Base-by-base conservation (phyloP, 2,113 vertebrate genomes). In the Rhabdomys dilectus region DNA sequence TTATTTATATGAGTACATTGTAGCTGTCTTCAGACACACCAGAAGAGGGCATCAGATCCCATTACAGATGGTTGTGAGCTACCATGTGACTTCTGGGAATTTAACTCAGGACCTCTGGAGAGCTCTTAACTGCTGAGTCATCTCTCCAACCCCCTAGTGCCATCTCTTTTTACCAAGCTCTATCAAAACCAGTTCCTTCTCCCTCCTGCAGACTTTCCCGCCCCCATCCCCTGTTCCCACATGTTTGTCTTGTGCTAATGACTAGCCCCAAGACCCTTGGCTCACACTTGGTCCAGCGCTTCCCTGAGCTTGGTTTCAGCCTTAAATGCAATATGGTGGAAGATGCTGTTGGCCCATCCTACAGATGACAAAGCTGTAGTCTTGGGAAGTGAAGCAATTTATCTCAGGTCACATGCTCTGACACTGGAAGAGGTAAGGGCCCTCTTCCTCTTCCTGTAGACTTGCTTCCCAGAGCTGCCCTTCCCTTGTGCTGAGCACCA, bases 171-270 rank as follows among this genome's bases (percentile, higher is more conserved):
- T 64, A 7, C 1, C 0, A 62, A 19, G 68, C 22, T 58, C 51
- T 0, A 1, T 16, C 36, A 24, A 48, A 53, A 68, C 0, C 21
- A 26, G 5, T 26, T 62, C n/a, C 9, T 21, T 13, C 68, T 56
- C 17, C n/a, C 39, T n/a, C 45, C 62, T 26, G 7, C 15, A 93
- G 48, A 36, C 9, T 34, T 60, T 3, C 0, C 10, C 24, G 45
- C 15, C 0, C 7, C 19, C 4, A 3, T 9, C 4, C 11, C 31
- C 0, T 3, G 2, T 4, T 29, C 15, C 48, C 75, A 11, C 0
- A 24, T 26, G 10, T 1, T 6, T 7, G 12, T 64, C 26, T 17
- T 3, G 39, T n/a, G 56, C 56, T 0, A 10, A 36, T 3, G 19
- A 53, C 56, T 10, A 2, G 64, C 84, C 9, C 31, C 0, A 16